phyloP scores from a whole-genome alignment of 2,113 vertebrate species.

The Eidolon helvum region DNA sequence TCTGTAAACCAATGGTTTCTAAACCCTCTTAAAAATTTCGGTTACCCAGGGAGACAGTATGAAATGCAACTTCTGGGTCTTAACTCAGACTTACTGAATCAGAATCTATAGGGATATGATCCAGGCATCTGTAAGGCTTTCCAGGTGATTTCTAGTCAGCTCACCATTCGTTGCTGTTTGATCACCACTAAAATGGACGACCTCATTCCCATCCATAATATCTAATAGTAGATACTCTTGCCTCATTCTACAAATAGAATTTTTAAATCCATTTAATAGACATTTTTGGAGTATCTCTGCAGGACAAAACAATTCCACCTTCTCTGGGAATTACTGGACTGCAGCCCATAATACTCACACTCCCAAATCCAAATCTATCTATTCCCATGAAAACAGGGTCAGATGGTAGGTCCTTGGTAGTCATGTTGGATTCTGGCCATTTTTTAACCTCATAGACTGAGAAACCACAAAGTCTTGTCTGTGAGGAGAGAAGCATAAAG shows the following conservation, averaged over 20 bases:
- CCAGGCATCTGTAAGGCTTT: neutral
- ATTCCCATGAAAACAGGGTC: neutral
- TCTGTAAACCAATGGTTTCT: neutral
- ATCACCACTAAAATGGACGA: neutral
- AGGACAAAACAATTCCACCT: neutral
- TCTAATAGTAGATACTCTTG: neutral
- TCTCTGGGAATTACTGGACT: neutral
- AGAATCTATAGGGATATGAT: neutral
- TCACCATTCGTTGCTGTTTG: neutral
- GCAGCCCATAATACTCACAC: neutral
- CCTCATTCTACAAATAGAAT: neutral
- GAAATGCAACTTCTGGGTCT: neutral
- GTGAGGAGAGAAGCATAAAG: neutral
- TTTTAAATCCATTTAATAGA: neutral
- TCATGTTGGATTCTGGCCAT: neutral
- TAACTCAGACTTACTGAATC: neutral
- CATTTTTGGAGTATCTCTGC: neutral
- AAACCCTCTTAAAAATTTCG: neutral
- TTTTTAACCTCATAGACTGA: neutral
- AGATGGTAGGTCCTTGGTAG: neutral
- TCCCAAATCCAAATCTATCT: neutral
- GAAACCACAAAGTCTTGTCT: neutral
- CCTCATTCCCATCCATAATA: neutral
- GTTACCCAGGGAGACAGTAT: neutral
- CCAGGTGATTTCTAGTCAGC: neutral